These are phyloP conservation scores for Helicoverpa assulta DNA, from an alignment of 2,888 invertebrate genomes.

Conservation along the genomic window DNA sequence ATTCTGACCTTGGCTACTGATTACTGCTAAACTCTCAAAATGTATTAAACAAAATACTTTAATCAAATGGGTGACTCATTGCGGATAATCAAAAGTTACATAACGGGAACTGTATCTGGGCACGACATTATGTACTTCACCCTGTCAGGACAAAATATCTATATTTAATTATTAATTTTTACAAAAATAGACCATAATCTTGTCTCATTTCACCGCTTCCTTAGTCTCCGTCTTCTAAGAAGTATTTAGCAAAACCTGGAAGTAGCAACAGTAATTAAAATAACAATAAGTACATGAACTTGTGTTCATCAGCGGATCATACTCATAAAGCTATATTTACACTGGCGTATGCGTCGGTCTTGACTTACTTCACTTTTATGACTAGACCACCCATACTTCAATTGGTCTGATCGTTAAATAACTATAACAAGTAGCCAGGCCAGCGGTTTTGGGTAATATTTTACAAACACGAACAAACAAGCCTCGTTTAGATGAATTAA, in stretches of 20 bases:
- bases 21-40: no score
- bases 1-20: no score
- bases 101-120: no score
- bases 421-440: slow-evolving; percentile 62
- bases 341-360: slow-evolving; percentile 66
- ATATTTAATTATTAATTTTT: no score
- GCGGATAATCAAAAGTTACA: no score
- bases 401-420: slow-evolving; percentile 78
- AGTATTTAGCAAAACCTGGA: not conserved
- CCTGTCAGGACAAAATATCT: no score
- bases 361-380: slow-evolving; percentile 72
- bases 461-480: slow-evolving; percentile 57
- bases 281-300: slow-evolving; percentile 33
- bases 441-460: slow-evolving; percentile 67
- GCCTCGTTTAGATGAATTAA: slow-evolving; percentile 47
- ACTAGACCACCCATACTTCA: slow-evolving; percentile 81
- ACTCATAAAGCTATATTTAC: slow-evolving; percentile 75
- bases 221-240: no score
- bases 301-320: slow-evolving; percentile 44
- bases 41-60: no score
- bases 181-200: no score
- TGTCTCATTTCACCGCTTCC: no score
- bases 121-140: no score
- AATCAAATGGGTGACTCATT: no score
- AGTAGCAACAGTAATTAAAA: slow-evolving; percentile 24